phyloP scores from a whole-genome alignment of 2,797 vertebrate species.

The Arnoldichthys spilopterus region DNA sequence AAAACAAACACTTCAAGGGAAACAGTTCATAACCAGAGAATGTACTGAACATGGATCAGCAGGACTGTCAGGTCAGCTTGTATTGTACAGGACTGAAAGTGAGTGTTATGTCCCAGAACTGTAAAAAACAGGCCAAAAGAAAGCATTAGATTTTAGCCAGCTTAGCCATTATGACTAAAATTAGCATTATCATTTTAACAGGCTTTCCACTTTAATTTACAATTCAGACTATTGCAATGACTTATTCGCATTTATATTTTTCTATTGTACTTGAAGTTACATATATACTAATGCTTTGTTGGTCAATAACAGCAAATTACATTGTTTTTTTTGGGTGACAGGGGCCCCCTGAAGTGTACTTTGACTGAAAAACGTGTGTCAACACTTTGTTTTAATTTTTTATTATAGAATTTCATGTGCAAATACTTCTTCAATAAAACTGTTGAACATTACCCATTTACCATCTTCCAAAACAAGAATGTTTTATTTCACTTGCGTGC shows the following conservation, averaged over 20 bases:
- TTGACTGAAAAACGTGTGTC: constrained; percentile 34
- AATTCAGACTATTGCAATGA: background rate
- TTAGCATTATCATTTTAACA: no score
- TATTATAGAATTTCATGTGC: background rate
- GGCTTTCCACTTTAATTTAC: background rate
- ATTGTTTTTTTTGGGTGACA: background rate
- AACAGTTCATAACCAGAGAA: no score
- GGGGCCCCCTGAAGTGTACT: constrained; percentile 10
- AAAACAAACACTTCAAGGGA: no score
- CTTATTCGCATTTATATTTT: background rate
- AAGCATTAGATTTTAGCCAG: no score
- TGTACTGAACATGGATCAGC: no score
- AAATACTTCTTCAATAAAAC: constrained; percentile 13
- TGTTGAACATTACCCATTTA: background rate
- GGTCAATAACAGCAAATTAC: background rate
- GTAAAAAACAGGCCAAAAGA: no score
- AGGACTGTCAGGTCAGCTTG: no score
- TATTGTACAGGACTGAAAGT: no score
- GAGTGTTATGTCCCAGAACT: no score
- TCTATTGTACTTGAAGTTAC: constrained; percentile 10
- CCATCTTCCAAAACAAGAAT: background rate
- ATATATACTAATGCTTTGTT: constrained; percentile 13
- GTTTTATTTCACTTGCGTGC: no score
- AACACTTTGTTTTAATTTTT: constrained; percentile 15
- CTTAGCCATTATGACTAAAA: no score